These are phyloP conservation scores for Ceyx cyanopectus DNA, from an alignment of 2,113 vertebrate genomes.

Conservation along the genomic window DNA sequence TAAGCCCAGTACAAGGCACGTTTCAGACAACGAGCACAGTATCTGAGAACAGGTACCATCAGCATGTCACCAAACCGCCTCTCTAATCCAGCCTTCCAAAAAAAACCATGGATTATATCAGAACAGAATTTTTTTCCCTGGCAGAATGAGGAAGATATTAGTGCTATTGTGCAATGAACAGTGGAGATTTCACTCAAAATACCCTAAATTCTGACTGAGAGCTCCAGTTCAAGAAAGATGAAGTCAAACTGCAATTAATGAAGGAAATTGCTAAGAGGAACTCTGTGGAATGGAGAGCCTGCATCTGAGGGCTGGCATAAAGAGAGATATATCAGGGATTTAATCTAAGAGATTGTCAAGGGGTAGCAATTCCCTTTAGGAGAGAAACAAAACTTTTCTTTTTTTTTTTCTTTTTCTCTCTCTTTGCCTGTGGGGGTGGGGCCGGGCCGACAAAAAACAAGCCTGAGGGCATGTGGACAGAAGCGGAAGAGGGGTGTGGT, in stretches of 20 bases:
- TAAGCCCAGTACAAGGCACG: accelerated
- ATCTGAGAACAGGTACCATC: not conserved
- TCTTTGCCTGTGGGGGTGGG: too few species aligned
- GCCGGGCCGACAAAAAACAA: too few species aligned
- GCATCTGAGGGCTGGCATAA: not conserved
- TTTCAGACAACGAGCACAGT: not conserved
- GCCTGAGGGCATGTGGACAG: too few species aligned
- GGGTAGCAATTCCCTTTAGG: too few species aligned
- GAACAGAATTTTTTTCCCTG: not conserved
- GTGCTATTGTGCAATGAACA: not conserved
- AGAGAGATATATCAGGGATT: not conserved
- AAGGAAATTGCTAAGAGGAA: not conserved
- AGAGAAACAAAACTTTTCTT: too few species aligned
- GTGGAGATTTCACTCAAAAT: not conserved
- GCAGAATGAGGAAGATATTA: not conserved
- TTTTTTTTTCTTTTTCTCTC: too few species aligned
- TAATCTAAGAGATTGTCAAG: not conserved
- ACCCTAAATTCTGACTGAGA: not conserved
- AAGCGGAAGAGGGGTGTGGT: too few species aligned
- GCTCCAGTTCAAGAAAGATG: not conserved
- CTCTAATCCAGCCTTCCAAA: not conserved
- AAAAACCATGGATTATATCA: not conserved
- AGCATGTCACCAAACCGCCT: not conserved
- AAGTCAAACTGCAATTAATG: not conserved
- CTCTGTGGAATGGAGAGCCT: not conserved